Conservation (phyloP, 1,140 invertebrate species). For the Drosophila dunni region DNA sequence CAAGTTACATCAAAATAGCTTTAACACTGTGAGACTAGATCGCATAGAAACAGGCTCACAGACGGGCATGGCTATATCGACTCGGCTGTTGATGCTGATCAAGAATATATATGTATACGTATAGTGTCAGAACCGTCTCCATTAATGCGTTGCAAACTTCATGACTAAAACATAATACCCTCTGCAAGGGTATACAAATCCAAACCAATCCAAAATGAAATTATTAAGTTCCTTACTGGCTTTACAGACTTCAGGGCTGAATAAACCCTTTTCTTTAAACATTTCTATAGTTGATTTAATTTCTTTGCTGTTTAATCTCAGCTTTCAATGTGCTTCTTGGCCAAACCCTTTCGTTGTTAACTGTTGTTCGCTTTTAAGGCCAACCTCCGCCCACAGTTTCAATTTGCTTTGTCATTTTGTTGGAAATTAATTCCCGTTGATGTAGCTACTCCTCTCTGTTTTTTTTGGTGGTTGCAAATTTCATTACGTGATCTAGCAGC, state of each 20-base stretch:
- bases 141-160: too few species aligned
- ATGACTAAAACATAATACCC: too few species aligned
- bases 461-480: conserved; percentile 78
- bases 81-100: too few species aligned
- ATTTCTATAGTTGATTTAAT: not conserved
- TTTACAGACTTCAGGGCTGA: not conserved
- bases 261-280: conserved; percentile 13
- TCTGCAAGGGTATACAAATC: too few species aligned
- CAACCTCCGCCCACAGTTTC: not conserved
- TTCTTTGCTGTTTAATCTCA: conserved; percentile 7
- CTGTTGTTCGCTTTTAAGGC: conserved; percentile 3
- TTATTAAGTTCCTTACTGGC: not conserved
- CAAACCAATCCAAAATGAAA: not conserved
- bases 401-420: conserved; percentile 64
- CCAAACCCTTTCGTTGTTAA: conserved; percentile 59
- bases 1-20: too few species aligned
- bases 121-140: too few species aligned
- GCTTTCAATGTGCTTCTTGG: conserved; percentile 30
- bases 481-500: conserved; percentile 45
- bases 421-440: conserved; percentile 74
- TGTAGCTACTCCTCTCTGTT: conserved; percentile 53
- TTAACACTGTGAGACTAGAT: too few species aligned
- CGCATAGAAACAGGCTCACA: too few species aligned
- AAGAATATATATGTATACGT: too few species aligned
- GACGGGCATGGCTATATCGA: too few species aligned